Percentiles rank a stretch among this genome's conserved stretches.
These are phyloP conservation scores for Helostoma temminkii DNA, from an alignment of 2,797 vertebrate genomes.

Conservation along the genomic window DNA sequence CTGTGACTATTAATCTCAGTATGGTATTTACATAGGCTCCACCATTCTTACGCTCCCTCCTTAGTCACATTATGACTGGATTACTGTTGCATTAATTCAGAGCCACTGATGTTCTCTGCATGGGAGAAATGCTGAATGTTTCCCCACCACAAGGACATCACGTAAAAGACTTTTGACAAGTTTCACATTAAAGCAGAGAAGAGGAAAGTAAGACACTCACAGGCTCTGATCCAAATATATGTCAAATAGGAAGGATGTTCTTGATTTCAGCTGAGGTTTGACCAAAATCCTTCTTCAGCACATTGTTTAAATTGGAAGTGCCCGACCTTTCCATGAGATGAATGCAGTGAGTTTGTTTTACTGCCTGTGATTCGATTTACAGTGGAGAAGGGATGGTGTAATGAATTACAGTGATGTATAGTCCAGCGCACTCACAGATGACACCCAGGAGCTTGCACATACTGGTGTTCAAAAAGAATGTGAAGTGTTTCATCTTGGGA, in stretches of 20 bases:
- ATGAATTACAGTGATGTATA: neutral
- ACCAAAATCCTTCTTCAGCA: neutral
- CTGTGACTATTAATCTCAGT: no score
- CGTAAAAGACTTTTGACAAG: no score
- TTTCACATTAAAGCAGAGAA: no score
- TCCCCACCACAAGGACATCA: no score
- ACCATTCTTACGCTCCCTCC: neutral
- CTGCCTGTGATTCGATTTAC: neutral
- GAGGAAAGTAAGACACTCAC: no score
- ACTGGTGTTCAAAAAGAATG: neutral
- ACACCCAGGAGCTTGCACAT: neutral
- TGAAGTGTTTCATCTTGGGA: neutral
- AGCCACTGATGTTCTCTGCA: no score
- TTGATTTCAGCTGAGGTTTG: neutral
- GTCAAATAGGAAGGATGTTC: slow-evolving; percentile 1
- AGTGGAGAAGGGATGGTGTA: neutral
- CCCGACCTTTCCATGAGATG: neutral
- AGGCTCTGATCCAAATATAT: neutral
- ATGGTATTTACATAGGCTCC: no score
- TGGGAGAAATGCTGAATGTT: no score
- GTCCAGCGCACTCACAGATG: no score
- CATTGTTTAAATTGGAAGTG: no score
- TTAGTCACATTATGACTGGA: no score
- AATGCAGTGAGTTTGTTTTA: neutral
- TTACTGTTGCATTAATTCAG: no score